Base-by-base conservation (phyloP, 92 coral and sea anemone species). In the Phenganax stokvisi region DNA sequence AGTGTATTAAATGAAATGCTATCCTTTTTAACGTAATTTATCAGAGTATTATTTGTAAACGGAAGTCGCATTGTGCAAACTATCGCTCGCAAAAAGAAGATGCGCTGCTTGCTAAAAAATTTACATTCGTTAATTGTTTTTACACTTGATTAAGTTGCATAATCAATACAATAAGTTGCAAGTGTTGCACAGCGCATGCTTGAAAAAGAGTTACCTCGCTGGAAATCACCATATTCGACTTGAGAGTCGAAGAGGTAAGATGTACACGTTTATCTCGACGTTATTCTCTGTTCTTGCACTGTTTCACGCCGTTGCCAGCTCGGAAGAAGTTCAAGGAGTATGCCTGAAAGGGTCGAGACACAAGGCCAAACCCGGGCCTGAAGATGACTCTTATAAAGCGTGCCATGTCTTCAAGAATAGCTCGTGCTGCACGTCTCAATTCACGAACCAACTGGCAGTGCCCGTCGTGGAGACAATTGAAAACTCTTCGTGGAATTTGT, bases 341-440 rank as follows among this genome's bases (percentile, higher is more conserved):
- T 87, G 90, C 52, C 81, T 84, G n/a, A 66, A 85, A 1, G 87
- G 87, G 3, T 37, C 27, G 12, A 80, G 74, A 10, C 90, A 87
- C 85, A 87, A 87, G 83, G 74, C 51, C 1, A 12, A 55, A 10
- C 86, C 92, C 0, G 66, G 80, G 11, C 73, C 86, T 6, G 88
- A 83, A 17, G 63, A 78, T 5, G 65, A 77, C 6, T 44, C 80
- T 44, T 79, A 77, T 51, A 31, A 27, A 10, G 89, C 87, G 15
- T 89, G 92, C 70, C 64, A 79, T 20, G 76, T 72, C 9, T 89
- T 83, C 82, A 80, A 89, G 51, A 67, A 84, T n/a, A 76, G 71
- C 57, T 86, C 89, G 13, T 86, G 91, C 78, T 88, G 91, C 71
- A 82, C 86, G 6, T 84, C 89, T 13, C 76, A 77, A 54, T 88